A percentile compares a stretch with the other conserved stretches of the same genome.
Evolutionary conservation across 1,140 invertebrate genomes (phyloP).

Genomic region (Lethrus apterus): DNA sequence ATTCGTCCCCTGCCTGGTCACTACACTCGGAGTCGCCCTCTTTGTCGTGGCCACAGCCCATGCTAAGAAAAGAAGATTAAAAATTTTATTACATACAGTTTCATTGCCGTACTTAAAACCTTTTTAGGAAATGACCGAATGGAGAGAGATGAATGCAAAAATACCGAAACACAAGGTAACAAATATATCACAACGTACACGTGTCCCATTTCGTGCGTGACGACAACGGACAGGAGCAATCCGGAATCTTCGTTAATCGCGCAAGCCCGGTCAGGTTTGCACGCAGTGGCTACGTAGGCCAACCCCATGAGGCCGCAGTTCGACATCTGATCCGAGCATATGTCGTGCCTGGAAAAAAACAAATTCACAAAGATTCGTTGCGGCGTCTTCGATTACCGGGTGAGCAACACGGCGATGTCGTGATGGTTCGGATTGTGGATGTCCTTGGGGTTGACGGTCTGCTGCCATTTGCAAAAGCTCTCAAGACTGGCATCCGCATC

Average conservation of each 20-base stretch:
- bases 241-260: conserved; percentile 64
- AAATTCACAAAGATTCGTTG: too few relatives aligned
- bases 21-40: conserved; percentile 41
- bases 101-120: neutral
- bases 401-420: conserved; percentile 66
- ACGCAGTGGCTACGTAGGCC: conserved; percentile 58
- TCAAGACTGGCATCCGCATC: conserved; percentile 54
- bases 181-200: conserved; percentile 50
- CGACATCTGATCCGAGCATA: conserved; percentile 42
- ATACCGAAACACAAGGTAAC: too few relatives aligned
- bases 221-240: conserved; percentile 55
- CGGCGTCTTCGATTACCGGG: conserved; percentile 59
- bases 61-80: conserved; percentile 47
- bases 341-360: conserved; percentile 38
- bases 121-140: conserved; percentile 4
- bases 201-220: conserved; percentile 68
- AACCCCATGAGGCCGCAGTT: conserved; percentile 59
- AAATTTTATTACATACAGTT: conserved; percentile 6
- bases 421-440: conserved; percentile 63
- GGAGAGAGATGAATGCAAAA: neutral
- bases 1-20: conserved; percentile 38
- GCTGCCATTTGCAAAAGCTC: conserved; percentile 63
- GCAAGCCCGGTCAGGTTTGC: conserved; percentile 53
- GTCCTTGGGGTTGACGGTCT: conserved; percentile 57
- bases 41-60: conserved; percentile 57